A percentile compares a stretch with the other conserved stretches of the same genome.
Conservation (phyloP, 2,797 vertebrate species). For the Dromococcyx pavoninus region DNA sequence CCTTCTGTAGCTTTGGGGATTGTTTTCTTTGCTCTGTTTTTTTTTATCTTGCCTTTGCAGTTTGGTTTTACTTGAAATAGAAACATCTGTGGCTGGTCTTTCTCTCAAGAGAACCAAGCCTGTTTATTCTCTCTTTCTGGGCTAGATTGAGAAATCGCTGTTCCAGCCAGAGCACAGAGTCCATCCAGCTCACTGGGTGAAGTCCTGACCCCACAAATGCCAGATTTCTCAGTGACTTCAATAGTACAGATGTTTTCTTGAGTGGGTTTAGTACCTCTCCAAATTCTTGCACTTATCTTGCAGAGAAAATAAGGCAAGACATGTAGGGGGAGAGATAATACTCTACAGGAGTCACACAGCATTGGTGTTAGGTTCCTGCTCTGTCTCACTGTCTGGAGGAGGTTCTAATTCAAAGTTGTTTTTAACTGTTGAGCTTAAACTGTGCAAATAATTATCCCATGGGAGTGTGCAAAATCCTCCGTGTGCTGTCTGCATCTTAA, state of each 20-base stretch:
- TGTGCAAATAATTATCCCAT: background rate
- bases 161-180: background rate
- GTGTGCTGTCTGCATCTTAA: background rate
- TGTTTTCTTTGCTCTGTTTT: background rate
- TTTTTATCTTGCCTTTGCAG: background rate
- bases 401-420: background rate
- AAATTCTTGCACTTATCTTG: background rate
- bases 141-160: background rate
- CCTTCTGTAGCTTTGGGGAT: background rate
- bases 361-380: background rate
- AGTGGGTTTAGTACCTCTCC: background rate
- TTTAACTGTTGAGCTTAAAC: background rate
- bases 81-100: background rate
- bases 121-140: background rate
- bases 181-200: background rate
- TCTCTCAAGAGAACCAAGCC: background rate
- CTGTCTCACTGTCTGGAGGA: background rate
- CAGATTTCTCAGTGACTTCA: background rate
- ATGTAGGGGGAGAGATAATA: background rate
- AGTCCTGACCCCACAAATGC: background rate
- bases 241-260: background rate
- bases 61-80: conserved; percentile 16
- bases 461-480: background rate
- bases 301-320: background rate
- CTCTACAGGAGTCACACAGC: background rate